phyloP scores from a whole-genome alignment of 2,888 invertebrate genomes.

The Clistopyga incitator region DNA sequence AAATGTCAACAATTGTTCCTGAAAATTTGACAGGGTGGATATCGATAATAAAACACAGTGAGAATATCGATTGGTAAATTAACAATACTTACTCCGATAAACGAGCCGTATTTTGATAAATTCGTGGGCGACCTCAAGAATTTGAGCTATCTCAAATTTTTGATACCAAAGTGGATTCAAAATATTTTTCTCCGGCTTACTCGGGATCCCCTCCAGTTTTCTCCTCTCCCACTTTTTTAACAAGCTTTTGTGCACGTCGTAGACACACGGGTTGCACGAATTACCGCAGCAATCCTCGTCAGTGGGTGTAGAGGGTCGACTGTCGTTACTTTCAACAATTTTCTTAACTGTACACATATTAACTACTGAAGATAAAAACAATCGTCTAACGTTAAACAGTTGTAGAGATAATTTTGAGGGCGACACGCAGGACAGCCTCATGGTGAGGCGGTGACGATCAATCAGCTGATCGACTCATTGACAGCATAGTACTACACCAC shows the following conservation, averaged over 20 bases:
- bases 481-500: conserved; percentile 2
- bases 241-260: conserved; percentile 78
- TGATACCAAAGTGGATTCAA: conserved; percentile 71
- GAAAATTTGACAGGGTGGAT: too few species aligned
- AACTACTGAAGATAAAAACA: conserved; percentile 8
- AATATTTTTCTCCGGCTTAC: conserved; percentile 56
- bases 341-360: conserved; percentile 35
- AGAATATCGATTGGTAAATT: background rate
- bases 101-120: conserved; percentile 72
- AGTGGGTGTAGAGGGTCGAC: conserved; percentile 75
- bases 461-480: conserved; percentile 47
- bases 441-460: background rate
- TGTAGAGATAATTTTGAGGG: background rate
- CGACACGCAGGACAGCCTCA: conserved; percentile 5
- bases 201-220: conserved; percentile 57
- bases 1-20: too few species aligned
- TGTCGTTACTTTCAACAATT: conserved; percentile 24
- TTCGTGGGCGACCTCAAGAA: conserved; percentile 63
- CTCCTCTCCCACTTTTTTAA: conserved; percentile 75
- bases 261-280: conserved; percentile 80
- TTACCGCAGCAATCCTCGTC: conserved; percentile 80
- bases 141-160: conserved; percentile 69
- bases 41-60: background rate
- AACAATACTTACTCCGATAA: conserved; percentile 68
- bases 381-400: conserved; percentile 5